Conservation (phyloP, 2,797 vertebrate species). For the Hirundo rustica region DNA sequence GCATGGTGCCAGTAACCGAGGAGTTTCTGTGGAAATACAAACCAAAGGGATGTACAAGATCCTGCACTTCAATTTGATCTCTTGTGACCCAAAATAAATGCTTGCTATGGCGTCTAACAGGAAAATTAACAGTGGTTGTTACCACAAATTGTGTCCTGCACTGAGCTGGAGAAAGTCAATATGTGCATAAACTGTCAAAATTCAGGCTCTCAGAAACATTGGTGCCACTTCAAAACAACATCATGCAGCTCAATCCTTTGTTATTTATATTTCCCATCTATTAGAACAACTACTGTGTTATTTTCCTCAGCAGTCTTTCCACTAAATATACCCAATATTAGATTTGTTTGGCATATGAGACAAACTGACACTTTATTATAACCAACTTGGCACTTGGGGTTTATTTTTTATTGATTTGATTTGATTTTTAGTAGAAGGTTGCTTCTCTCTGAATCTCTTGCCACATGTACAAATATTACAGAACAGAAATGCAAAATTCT, state of each 20-base stretch:
- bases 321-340: slow-evolving; percentile 2
- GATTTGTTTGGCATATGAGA: slow-evolving; percentile 21
- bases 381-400: slow-evolving; percentile 49
- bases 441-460: slow-evolving; percentile 24
- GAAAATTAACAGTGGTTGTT: not conserved
- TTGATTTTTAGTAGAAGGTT: not conserved
- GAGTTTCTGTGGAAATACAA: slow-evolving; percentile 23
- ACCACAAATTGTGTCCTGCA: not conserved
- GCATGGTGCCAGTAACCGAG: slow-evolving; percentile 14
- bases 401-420: slow-evolving; percentile 66
- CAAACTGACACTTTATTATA: slow-evolving; percentile 66
- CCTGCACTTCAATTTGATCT: not conserved
- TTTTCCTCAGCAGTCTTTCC: slow-evolving; percentile 20
- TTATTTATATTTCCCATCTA: not conserved
- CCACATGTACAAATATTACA: slow-evolving; percentile 46
- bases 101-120: not conserved
- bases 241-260: not conserved
- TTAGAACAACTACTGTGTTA: not conserved
- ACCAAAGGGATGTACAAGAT: not conserved
- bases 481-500: slow-evolving; percentile 47
- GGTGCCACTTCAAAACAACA: not conserved
- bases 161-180: not conserved
- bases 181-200: not conserved
- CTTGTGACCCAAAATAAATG: not conserved
- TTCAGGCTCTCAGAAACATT: not conserved